Evolutionary conservation across 2,888 invertebrate genomes (phyloP), one percentile per base, ranked within the genome.

Genomic region (Orthosia cruda): DNA sequence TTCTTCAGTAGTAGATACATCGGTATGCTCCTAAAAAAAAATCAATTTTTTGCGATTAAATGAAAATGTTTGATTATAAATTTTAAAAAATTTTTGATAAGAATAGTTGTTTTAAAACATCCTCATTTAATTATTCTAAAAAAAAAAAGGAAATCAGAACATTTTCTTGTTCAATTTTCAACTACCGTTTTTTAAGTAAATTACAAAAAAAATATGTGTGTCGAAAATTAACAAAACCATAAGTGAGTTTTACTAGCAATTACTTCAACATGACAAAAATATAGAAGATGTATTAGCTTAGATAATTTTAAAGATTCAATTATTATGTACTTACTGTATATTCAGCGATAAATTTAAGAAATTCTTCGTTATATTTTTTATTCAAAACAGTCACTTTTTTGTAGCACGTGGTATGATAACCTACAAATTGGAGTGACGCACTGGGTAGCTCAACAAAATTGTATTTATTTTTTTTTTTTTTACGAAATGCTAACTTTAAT

Each of bases 331-430:
- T 79, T 80, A 79, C 80, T 67, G 74, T 73, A 81, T 80, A 54
- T 58, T 74, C 73, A 70, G 78, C 71, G 71, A 45, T 40, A 77
- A 79, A 80, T 61, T 71, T 75, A 54, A 52, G 1, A 81, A 77
- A 80, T 77, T 83, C 83, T 81, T 83, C 77, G 55, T 76, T 80
- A 74, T 80, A 74, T 74, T 74, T 74, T 71, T 78, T 78, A 78
- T 65, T 69, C 64, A 74, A 78, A 64, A 59, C 71, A 11, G 81
- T 86, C 70, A 86, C 83, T 75, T 80, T 77, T 77, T 81, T 83
- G 20, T 54, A 54, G 20, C 54, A 54, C 20, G 54, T 54, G 47
- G 47, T 47, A 47, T 47, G 47, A 47, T 47, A 47, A 47, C 32
- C 32, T 32, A 32, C 32, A 32, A 54, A 54, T 20, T 54, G 20